Base-by-base conservation (phyloP, 2,113 vertebrate genomes). In the Phalacrocorax aristotelis region DNA sequence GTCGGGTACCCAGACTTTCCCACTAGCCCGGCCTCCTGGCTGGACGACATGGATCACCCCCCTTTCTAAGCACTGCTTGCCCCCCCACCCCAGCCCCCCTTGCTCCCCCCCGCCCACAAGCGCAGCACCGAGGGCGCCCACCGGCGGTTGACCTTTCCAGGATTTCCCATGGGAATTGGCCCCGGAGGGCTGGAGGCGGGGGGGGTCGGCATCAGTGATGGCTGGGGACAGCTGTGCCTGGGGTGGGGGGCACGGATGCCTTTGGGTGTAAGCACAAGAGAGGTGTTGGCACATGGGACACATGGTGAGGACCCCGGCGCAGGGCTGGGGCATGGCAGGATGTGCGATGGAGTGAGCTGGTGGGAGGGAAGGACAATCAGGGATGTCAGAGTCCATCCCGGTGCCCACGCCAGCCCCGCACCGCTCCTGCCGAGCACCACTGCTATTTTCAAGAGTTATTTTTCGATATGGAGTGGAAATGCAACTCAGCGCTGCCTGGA, bases 1-100 rank as follows among this genome's bases (percentile, higher is more conserved):
- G 99, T 99, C 42, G 99, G 99, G 94, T 99, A 99, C 97, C 99
- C 99, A 27, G 99, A 99, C 98, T 99, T 99, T 98, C 99, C 99
- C 92, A 99, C 99, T 81, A 99, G 99, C 96, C 99, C 99, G 2
- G 99, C 98, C 77, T 99, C 99, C n/a, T 99, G 99, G 99, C 98
- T 99, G 76, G 99, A 99, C 29, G 99, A 99, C 97, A 99, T 99
- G 99, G 99, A 99, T 98, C 99, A 99, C 96, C 99, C 99, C 95
- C 99, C 99, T 97, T 99, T 99, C 98, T 99, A 99, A 99, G 94
- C 65, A 27, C 79, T 17, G 40, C 83, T 88, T 36, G 7, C 38
- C 48, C 58, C 36, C 61, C 49, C 6, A 3, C 52, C 77, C 91
- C 20, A 22, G 46, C 42, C n/a, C 38, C 38, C 38, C 38, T 38